A percentile compares a stretch with the other conserved stretches of the same genome.
phyloP scores from a whole-genome alignment of 2,888 invertebrate species.

The Pyrrhosoma nymphula region DNA sequence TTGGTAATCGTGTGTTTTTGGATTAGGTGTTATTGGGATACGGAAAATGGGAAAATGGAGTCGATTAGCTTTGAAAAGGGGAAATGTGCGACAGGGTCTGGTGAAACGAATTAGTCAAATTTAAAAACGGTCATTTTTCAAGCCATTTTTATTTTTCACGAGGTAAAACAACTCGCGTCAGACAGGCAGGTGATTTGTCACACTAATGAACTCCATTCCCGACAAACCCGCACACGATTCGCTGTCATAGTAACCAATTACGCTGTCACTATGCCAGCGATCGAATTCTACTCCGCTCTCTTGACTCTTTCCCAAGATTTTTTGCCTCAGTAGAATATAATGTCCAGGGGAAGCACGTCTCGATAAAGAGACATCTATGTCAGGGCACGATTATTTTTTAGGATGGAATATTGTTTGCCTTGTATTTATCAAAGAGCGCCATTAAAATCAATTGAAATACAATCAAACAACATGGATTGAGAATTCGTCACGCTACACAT shows the following conservation, averaged over 20 bases:
- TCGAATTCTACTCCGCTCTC: neutral
- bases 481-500: neutral
- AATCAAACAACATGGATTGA: neutral
- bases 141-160: neutral
- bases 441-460: neutral
- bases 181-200: neutral
- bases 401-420: neutral
- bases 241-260: neutral
- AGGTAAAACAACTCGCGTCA: neutral
- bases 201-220: neutral
- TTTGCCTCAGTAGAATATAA: neutral
- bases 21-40: too few relatives aligned
- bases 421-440: neutral
- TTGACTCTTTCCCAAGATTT: neutral
- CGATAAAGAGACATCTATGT: neutral
- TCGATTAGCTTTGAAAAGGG: too few relatives aligned
- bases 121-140: neutral
- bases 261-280: neutral
- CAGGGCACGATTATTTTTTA: neutral
- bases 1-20: too few relatives aligned
- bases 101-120: neutral
- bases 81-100: too few relatives aligned
- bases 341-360: neutral
- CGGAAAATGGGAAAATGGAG: too few relatives aligned
- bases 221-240: neutral